Conservation (phyloP, 2,888 invertebrate genomes). For the Thera britannica region DNA sequence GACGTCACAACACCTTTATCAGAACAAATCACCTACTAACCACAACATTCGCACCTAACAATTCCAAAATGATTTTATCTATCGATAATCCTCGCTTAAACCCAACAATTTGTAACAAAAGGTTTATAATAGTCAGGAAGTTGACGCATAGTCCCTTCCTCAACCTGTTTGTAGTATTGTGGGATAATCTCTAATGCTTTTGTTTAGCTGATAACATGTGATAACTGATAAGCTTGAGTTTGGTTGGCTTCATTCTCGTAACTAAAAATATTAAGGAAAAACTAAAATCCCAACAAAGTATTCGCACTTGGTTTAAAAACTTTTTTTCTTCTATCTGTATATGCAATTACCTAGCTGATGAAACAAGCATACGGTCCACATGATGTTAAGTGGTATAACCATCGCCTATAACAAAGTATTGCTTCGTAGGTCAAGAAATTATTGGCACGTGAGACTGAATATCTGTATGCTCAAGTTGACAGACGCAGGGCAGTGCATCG, state of each 20-base stretch:
- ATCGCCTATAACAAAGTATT: too few relatives aligned
- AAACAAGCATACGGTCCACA: too few relatives aligned
- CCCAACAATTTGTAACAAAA: slow-evolving; percentile 50
- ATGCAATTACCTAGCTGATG: too few relatives aligned
- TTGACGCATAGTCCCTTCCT: slow-evolving; percentile 70
- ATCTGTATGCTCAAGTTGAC: too few relatives aligned
- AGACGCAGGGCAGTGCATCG: too few relatives aligned
- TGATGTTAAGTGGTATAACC: too few relatives aligned
- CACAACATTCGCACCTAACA: slow-evolving; percentile 19
- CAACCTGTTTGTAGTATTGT: slow-evolving; percentile 60
- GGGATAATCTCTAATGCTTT: slow-evolving; percentile 59
- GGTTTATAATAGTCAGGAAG: slow-evolving; percentile 66
- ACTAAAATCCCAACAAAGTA: too few relatives aligned
- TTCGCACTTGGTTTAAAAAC: too few relatives aligned
- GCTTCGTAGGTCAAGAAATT: too few relatives aligned
- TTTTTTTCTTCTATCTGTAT: too few relatives aligned
- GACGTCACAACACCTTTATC: slow-evolving; percentile 10
- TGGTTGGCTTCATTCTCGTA: not conserved
- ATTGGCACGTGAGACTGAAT: too few relatives aligned
- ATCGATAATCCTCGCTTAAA: slow-evolving; percentile 58
- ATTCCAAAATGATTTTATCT: slow-evolving; percentile 55
- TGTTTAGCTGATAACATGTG: slow-evolving; percentile 61
- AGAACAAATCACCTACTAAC: slow-evolving; percentile 3
- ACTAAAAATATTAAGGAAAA: not conserved
- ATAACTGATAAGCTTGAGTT: slow-evolving; percentile 8